These are phyloP conservation scores for Plotosus lineatus DNA, from an alignment of 2,113 vertebrate genomes.

Conservation along the genomic window DNA sequence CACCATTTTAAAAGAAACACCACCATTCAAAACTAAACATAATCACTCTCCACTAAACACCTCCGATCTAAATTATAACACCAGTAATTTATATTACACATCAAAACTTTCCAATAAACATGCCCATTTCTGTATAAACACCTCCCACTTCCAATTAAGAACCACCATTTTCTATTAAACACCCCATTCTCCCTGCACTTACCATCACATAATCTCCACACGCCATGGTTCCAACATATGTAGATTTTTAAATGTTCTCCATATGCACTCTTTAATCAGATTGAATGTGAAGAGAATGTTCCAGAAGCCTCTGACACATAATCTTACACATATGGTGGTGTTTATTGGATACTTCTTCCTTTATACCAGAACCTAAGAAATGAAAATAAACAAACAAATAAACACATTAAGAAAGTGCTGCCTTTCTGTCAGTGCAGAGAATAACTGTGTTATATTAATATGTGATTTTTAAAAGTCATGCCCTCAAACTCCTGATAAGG, in stretches of 20 bases:
- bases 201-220: not conserved
- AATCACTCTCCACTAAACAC: too few species aligned
- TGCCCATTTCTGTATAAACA: too few species aligned
- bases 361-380: not conserved
- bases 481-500: constrained; percentile 14
- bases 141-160: too few species aligned
- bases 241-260: not conserved
- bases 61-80: too few species aligned
- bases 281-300: not conserved
- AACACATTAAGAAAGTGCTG: not conserved
- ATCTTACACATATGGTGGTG: not conserved
- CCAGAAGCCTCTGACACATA: not conserved
- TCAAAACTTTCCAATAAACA: too few species aligned
- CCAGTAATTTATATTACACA: too few species aligned
- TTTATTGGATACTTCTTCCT: not conserved
- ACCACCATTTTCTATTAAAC: too few species aligned
- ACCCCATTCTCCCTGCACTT: not conserved
- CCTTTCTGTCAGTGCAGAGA: not conserved
- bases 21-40: not conserved
- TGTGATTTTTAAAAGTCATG: not conserved
- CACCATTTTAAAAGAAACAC: not conserved
- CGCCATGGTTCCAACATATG: not conserved
- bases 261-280: not conserved
- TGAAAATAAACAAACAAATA: not conserved
- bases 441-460: not conserved